These are phyloP conservation scores for Ceratosolen fusciceps DNA, from an alignment of 1,140 invertebrate species.

Conservation along the genomic window DNA sequence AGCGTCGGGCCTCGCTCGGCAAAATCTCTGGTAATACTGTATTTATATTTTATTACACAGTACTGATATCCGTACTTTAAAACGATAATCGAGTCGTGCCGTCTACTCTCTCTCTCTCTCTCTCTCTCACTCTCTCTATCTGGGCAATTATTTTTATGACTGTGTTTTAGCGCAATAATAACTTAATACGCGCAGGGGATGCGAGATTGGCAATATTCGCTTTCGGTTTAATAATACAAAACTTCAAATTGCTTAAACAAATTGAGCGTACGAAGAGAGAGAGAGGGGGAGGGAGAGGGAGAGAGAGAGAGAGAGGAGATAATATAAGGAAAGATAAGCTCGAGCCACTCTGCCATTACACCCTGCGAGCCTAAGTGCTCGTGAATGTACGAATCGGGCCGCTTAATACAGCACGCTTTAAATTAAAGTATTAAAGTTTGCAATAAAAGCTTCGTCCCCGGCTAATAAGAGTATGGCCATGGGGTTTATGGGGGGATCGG, in stretches of 20 bases:
- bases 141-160: neutral
- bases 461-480: too few relatives aligned
- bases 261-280: neutral
- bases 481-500: too few relatives aligned
- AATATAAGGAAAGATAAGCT: too few relatives aligned
- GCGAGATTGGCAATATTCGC: neutral
- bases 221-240: neutral
- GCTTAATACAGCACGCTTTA: neutral
- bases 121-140: too few relatives aligned
- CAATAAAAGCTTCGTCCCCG: too few relatives aligned
- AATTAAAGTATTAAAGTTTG: conserved; percentile 5
- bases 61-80: too few relatives aligned
- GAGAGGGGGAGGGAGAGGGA: too few relatives aligned
- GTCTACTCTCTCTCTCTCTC: too few relatives aligned
- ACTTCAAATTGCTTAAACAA: neutral
- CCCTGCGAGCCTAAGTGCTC: neutral
- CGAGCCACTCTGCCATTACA: neutral
- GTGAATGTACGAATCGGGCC: neutral
- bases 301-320: too few relatives aligned
- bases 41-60: too few relatives aligned
- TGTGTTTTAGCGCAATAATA: neutral
- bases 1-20: too few relatives aligned
- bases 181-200: neutral
- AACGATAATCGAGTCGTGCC: neutral
- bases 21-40: too few relatives aligned